Evolutionary conservation across 2,888 invertebrate species (phyloP).

Genomic region (Ichneumoninae sp.): DNA sequence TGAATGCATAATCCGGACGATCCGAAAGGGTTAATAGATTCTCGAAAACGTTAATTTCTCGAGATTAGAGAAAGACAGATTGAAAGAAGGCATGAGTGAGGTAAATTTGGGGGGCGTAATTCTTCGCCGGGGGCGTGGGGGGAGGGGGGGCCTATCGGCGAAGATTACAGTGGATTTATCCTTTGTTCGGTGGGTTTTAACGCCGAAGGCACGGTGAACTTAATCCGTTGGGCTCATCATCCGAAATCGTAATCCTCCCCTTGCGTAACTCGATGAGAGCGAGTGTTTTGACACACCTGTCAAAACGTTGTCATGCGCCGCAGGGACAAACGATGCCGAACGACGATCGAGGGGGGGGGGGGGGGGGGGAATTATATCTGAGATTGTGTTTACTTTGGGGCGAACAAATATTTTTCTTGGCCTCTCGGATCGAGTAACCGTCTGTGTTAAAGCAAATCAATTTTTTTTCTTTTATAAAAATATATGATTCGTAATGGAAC

Average conservation of each 20-base stretch:
- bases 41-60: constrained; percentile 55
- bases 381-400: not conserved
- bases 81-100: constrained; percentile 1
- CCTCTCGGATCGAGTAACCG: too few relatives aligned
- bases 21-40: constrained; percentile 65
- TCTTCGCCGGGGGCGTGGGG: not conserved
- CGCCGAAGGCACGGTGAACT: constrained; percentile 29
- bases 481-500: too few relatives aligned
- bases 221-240: constrained; percentile 31
- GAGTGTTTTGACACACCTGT: not conserved
- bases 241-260: not conserved
- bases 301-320: not conserved
- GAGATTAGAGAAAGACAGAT: constrained; percentile 26
- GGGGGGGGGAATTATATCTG: too few relatives aligned
- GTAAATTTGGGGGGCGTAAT: constrained; percentile 41
- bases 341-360: not conserved
- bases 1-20: not conserved
- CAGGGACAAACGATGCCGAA: not conserved
- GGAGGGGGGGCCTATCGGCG: too few relatives aligned
- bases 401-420: not conserved
- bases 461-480: too few relatives aligned
- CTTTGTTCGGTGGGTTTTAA: constrained; percentile 18
- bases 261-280: constrained; percentile 9
- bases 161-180: constrained; percentile 44
- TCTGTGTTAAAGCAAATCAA: too few relatives aligned